Base-by-base conservation (phyloP, 2,888 invertebrate genomes). In the Ormyrus pomaceus region DNA sequence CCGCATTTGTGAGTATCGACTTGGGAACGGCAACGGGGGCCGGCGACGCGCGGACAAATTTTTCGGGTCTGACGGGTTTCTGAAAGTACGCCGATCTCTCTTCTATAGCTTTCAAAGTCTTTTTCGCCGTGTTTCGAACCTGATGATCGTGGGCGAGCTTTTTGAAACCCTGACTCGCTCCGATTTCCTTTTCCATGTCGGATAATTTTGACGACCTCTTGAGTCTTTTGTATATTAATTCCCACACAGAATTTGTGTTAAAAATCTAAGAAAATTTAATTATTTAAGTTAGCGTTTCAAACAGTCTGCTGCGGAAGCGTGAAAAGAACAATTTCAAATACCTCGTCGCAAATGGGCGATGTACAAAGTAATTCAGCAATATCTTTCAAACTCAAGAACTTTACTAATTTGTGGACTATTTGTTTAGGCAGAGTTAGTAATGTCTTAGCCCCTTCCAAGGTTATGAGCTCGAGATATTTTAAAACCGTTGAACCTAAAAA, bases 211-310 rank as follows among this genome's bases (percentile, higher is more conserved):
- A 34, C 0, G 46, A 58, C 11, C 51, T 5, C 11, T 77, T 77
- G 10, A 50, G 34, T 66, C 82, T 84, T 58, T 79, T 84, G 48
- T 83, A 85, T 56, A 87, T 69, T 34, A 82, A 59, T 75, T 87
- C 80, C 88, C 87, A 88, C 34, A 87, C 72, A 3, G 50, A 72
- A 77, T 87, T 84, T 59, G 80, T 77, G 64, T 84, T 75, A 48
- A 86, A 87, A 5, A 87, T 59, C 88, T 87, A 34, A 19, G 58
- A 10, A 1, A 59, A 34, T 19, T 10, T n/a, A 55, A 59, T 34
- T 34, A 4, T 4, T 34, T 34, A 34, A 34, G 34, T 34, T 34
- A 34, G 4, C 4, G 34, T 34, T 34, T 34, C 34, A 34, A 34
- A 34, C 34, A 34, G 4, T 34, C 4, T 34, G 4, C 34, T 34